Percentiles rank a stretch among this genome's conserved stretches.
phyloP scores from a whole-genome alignment of 1,140 invertebrate species.

The Chymomyza costata region DNA sequence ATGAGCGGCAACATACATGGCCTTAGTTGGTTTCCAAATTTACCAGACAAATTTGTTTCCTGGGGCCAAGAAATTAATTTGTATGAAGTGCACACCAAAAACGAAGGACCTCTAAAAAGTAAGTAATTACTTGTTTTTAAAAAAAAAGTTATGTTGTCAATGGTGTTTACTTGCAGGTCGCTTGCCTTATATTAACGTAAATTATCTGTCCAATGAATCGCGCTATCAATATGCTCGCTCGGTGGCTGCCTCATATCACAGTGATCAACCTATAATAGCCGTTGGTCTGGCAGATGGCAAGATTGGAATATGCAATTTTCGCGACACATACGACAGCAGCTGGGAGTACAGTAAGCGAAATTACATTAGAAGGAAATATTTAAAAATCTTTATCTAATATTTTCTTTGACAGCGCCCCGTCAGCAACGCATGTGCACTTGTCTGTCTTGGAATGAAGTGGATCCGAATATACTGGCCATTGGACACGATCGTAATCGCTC shows the following conservation, averaged over 20 bases:
- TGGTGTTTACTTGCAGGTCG: conserved; percentile 30
- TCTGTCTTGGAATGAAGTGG: conserved; percentile 92
- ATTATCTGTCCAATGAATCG: conserved; percentile 61
- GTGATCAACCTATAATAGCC: conserved; percentile 84
- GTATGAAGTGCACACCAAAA: conserved; percentile 82
- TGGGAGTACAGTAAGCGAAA: conserved; percentile 64
- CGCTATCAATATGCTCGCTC: conserved; percentile 72
- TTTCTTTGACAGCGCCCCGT: conserved; percentile 80
- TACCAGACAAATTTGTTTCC: conserved; percentile 87
- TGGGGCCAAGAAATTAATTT: conserved; percentile 91
- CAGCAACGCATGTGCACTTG: conserved; percentile 89
- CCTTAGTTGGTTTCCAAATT: conserved; percentile 87
- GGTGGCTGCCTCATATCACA: conserved; percentile 66
- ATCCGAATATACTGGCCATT: conserved; percentile 87
- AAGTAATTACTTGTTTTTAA: too few species aligned
- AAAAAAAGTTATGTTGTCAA: too few species aligned
- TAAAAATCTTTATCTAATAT: background rate
- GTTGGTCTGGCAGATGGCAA: conserved; percentile 91
- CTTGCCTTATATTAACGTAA: conserved; percentile 57
- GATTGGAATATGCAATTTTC: conserved; percentile 87
- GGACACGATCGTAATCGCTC: conserved; percentile 90
- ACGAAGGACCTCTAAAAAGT: conserved; percentile 41
- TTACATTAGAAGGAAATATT: background rate
- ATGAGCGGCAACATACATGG: conserved; percentile 79
- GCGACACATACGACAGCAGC: conserved; percentile 77